Percentiles rank a stretch among this genome's conserved stretches.
Conservation (phyloP, 2,888 invertebrate genomes). For the Drosophila gaucha region DNA sequence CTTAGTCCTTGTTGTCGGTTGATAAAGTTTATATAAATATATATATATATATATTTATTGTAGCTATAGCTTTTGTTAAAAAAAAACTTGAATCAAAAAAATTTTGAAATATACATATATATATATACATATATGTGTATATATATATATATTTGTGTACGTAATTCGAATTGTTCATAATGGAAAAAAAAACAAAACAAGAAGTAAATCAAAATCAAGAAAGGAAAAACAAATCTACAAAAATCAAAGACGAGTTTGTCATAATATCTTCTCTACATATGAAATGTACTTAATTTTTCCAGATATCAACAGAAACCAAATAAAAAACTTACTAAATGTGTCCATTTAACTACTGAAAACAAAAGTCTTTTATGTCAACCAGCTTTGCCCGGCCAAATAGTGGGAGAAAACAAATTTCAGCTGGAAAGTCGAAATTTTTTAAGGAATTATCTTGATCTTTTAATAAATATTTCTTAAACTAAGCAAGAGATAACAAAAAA, state of each 20-base stretch:
- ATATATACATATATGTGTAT: conserved; percentile 4
- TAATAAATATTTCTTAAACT: too few relatives aligned
- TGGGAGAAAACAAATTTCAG: too few relatives aligned
- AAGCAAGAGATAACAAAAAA: too few relatives aligned
- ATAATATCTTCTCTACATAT: conserved; percentile 31
- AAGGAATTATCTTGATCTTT: too few relatives aligned
- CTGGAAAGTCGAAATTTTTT: too few relatives aligned
- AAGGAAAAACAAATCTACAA: conserved; percentile 10
- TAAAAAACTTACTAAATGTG: conserved; percentile 67
- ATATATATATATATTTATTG: too few relatives aligned
- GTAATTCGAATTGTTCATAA: conserved; percentile 71
- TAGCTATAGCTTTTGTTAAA: conserved; percentile 42
- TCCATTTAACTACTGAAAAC: conserved; percentile 57
- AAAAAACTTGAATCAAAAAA: conserved; percentile 13
- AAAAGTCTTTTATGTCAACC: not conserved
- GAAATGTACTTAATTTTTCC: conserved; percentile 48
- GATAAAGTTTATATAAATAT: not conserved
- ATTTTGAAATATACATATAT: conserved; percentile 40
- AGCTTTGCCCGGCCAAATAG: too few relatives aligned
- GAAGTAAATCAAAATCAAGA: conserved; percentile 16
- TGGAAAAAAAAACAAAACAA: not conserved
- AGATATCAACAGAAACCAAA: conserved; percentile 46
- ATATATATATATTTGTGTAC: conserved; percentile 67
- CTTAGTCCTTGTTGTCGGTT: conserved; percentile 31
- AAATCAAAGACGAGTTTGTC: conserved; percentile 27